Conservation (phyloP, 2,113 vertebrate species). For the Dicentrarchus labrax region DNA sequence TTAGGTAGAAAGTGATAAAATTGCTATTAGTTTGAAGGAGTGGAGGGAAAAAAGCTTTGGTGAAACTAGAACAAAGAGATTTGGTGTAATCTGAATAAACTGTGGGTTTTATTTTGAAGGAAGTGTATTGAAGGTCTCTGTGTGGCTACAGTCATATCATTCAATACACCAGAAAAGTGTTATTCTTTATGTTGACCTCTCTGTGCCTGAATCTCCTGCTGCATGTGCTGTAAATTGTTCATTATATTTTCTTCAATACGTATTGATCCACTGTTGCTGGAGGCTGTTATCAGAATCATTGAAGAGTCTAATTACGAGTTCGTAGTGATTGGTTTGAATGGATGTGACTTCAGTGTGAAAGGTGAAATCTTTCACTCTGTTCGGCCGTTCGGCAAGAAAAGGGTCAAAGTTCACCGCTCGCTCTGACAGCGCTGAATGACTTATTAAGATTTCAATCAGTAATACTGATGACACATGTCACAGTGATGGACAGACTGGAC, state of each 20-base stretch:
- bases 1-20: too few species aligned
- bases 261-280: neutral
- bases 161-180: too few species aligned
- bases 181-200: too few species aligned
- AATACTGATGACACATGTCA: neutral
- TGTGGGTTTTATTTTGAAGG: too few species aligned
- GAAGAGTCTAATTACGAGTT: neutral
- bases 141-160: too few species aligned
- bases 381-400: neutral
- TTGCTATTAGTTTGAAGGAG: too few species aligned
- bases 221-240: neutral
- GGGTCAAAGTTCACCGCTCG: slow-evolving; percentile 21
- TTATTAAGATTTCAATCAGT: neutral
- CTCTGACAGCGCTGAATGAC: neutral
- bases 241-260: slow-evolving; percentile 4
- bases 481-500: neutral
- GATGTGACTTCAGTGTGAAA: neutral
- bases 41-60: too few species aligned
- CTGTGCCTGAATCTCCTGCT: too few species aligned
- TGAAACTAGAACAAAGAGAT: too few species aligned
- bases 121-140: too few species aligned
- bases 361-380: neutral
- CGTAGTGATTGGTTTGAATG: neutral
- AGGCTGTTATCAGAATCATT: neutral
- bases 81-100: too few species aligned